A percentile compares a stretch with the other conserved stretches of the same genome.
These are phyloP conservation scores for Microplitis mediator DNA, from an alignment of 1,140 invertebrate species.

Conservation along the genomic window DNA sequence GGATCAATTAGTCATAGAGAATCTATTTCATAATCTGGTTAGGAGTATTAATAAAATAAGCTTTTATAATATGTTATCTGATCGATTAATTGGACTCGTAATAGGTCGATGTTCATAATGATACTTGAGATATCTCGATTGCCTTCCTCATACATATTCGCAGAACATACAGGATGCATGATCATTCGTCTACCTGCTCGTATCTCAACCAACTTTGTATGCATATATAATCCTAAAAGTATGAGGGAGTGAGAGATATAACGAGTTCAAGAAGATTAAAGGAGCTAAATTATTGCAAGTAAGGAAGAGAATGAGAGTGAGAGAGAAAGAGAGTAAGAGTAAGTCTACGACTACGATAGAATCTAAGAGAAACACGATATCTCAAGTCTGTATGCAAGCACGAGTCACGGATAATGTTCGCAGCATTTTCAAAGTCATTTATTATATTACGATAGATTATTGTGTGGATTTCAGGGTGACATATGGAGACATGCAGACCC, in stretches of 20 bases:
- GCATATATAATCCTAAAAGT: background rate
- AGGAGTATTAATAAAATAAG: background rate
- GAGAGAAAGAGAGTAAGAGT: background rate
- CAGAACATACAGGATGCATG: background rate
- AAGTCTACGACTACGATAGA: background rate
- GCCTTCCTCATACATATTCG: background rate
- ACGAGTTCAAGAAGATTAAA: background rate
- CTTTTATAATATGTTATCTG: background rate
- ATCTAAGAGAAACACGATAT: constrained; percentile 4
- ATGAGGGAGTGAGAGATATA: background rate
- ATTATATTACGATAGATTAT: background rate
- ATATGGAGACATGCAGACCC: background rate
- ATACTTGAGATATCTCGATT: background rate
- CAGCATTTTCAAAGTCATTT: background rate
- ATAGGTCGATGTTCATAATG: background rate
- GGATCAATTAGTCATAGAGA: background rate
- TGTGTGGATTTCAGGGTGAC: background rate
- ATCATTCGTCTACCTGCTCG: background rate
- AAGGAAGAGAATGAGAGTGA: background rate
- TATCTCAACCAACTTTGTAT: background rate
- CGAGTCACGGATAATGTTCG: background rate
- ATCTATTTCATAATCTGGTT: background rate
- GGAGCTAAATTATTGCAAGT: background rate
- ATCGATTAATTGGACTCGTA: constrained; percentile 6
- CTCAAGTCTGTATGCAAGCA: background rate